Conservation (phyloP, 2,888 invertebrate genomes). For the Caenorhabditis sp. region DNA sequence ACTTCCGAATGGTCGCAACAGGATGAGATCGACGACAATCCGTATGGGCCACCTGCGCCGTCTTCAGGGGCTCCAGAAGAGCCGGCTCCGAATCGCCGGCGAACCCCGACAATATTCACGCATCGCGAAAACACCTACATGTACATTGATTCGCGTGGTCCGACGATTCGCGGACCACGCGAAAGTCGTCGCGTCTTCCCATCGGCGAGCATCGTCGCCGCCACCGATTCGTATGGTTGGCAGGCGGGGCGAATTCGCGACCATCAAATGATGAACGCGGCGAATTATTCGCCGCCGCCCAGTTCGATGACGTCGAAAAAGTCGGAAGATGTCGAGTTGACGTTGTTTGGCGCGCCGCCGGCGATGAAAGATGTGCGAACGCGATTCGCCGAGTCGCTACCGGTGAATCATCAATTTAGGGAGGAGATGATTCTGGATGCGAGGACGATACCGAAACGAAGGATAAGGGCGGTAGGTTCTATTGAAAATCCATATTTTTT, state of each 20-base stretch:
- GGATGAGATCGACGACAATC: conserved; percentile 4
- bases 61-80: no score
- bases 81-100: conserved; percentile 27
- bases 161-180: conserved; percentile 46
- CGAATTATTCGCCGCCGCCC: conserved; percentile 16
- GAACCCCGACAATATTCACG: conserved; percentile 30
- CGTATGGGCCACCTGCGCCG: no score
- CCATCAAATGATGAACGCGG: conserved; percentile 4
- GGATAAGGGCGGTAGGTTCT: no score
- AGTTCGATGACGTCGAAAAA: background rate
- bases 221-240: conserved; percentile 34
- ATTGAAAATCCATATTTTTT: no score
- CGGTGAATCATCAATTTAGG: conserved; percentile 12
- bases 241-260: conserved; percentile 40
- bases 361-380: conserved; percentile 11
- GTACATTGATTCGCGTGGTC: conserved; percentile 70
- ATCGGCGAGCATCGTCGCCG: conserved; percentile 9
- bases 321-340: conserved; percentile 39
- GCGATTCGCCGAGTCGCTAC: conserved; percentile 34
- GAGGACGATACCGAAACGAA: background rate
- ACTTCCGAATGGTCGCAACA: conserved; percentile 43
- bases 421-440: conserved; percentile 4
- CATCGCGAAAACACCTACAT: conserved; percentile 42
- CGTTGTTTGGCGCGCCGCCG: conserved; percentile 61
- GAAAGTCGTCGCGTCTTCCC: conserved; percentile 16